Evolutionary conservation across 2,113 vertebrate genomes (phyloP).

Genomic region (Ctenodactylus gundi): DNA sequence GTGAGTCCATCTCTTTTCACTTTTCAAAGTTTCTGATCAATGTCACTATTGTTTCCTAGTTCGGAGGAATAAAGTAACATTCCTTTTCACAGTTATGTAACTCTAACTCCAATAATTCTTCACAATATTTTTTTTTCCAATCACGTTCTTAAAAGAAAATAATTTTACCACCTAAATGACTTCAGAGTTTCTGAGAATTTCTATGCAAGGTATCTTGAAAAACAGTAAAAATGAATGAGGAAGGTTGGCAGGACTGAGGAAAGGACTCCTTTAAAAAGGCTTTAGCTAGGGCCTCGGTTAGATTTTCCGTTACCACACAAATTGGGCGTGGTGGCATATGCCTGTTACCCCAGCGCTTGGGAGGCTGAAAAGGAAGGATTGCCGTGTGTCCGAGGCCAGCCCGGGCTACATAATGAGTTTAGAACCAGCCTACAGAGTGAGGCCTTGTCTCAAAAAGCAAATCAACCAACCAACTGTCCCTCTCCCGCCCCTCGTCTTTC

Average conservation of each 20-base stretch:
- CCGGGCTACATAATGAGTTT: too few relatives aligned
- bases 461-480: not conserved
- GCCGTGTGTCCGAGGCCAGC: too few relatives aligned
- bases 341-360: too few relatives aligned
- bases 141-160: conserved; percentile 51
- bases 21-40: conserved; percentile 57
- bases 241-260: not conserved
- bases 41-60: conserved; percentile 49
- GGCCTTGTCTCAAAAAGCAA: too few relatives aligned
- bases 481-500: too few relatives aligned
- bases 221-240: not conserved
- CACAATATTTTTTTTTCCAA: too few relatives aligned
- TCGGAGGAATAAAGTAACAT: not conserved
- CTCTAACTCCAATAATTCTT: conserved; percentile 70
- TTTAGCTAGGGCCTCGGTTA: too few relatives aligned
- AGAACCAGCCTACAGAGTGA: too few relatives aligned
- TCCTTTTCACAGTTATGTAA: conserved; percentile 58
- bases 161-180: not conserved
- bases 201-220: not conserved
- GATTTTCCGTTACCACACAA: too few relatives aligned
- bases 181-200: conserved; percentile 13
- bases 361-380: too few relatives aligned
- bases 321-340: too few relatives aligned
- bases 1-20: conserved; percentile 35
- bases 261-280: rapidly evolving